Conservation (phyloP, 2,797 vertebrate species). For the Lophius americanus region DNA sequence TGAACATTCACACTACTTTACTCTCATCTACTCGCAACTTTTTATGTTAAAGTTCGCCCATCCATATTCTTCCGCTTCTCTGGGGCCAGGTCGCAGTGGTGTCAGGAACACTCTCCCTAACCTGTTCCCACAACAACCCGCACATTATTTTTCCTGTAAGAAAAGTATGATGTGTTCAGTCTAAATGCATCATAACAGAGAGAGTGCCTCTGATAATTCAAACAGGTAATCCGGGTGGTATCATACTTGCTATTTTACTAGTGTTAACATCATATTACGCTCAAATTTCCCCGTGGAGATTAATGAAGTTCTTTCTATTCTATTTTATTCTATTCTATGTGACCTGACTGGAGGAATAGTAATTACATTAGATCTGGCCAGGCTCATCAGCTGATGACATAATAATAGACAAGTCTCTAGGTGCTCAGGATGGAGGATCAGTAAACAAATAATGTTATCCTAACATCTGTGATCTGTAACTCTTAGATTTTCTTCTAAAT, state of each 20-base stretch:
- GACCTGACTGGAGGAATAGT: conserved; percentile 9
- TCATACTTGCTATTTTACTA: neutral
- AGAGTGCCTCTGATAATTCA: neutral
- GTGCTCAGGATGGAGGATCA: conserved; percentile 19
- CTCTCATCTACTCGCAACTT: too few relatives aligned
- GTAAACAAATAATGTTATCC: conserved; percentile 13
- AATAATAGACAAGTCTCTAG: conserved; percentile 24
- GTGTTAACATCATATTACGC: conserved; percentile 8
- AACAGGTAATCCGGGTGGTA: neutral
- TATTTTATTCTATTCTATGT: neutral
- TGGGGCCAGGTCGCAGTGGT: too few relatives aligned
- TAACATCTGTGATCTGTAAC: conserved; percentile 1
- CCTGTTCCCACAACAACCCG: too few relatives aligned
- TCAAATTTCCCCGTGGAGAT: neutral
- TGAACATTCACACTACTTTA: too few relatives aligned
- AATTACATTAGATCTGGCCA: conserved; percentile 12
- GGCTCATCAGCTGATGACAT: neutral
- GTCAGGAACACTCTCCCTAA: too few relatives aligned
- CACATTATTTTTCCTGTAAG: too few relatives aligned
- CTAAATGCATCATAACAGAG: too few relatives aligned
- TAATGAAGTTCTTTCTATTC: neutral
- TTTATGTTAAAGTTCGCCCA: too few relatives aligned
- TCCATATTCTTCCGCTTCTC: too few relatives aligned
- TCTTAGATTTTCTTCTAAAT: neutral
- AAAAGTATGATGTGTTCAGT: too few relatives aligned